phyloP scores from a whole-genome alignment of 92 coral and sea anemone species.

The Porites lobata region DNA sequence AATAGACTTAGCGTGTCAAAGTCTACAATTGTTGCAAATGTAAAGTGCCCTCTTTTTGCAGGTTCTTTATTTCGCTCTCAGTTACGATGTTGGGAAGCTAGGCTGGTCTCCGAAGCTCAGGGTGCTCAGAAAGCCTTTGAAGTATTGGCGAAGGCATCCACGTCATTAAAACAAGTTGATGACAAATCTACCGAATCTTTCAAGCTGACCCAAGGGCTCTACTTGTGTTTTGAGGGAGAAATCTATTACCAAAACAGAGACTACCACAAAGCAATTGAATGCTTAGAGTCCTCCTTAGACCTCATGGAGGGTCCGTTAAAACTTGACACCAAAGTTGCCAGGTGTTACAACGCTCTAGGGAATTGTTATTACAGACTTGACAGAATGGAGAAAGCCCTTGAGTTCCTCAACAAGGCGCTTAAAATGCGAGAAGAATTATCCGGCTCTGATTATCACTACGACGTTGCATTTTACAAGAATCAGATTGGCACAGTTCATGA shows the following conservation, averaged over 20 bases:
- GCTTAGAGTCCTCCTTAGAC: slow-evolving; percentile 43
- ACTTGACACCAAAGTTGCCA: slow-evolving; percentile 51
- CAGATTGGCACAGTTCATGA: slow-evolving; percentile 47
- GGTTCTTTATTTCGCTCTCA: slow-evolving; percentile 29
- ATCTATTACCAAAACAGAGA: slow-evolving; percentile 18
- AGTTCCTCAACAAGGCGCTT: slow-evolving; percentile 31
- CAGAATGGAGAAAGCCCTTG: slow-evolving; percentile 36
- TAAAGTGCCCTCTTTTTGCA: not conserved
- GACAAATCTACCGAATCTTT: slow-evolving; percentile 27
- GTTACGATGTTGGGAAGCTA: slow-evolving; percentile 77
- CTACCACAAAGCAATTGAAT: slow-evolving; percentile 14
- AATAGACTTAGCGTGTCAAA: too few relatives aligned
- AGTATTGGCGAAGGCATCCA: slow-evolving; percentile 52
- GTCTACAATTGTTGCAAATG: too few relatives aligned
- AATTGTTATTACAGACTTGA: slow-evolving; percentile 51
- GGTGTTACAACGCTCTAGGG: slow-evolving; percentile 72
- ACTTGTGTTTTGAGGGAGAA: slow-evolving; percentile 46
- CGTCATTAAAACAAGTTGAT: slow-evolving; percentile 41
- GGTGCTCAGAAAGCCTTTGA: slow-evolving; percentile 53
- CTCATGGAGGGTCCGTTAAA: not conserved
- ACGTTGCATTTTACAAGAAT: slow-evolving; percentile 39
- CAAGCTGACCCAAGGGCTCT: not conserved
- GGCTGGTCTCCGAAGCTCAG: slow-evolving; percentile 55
- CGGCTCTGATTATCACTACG: slow-evolving; percentile 21
- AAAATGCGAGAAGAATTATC: slow-evolving; percentile 59